These are phyloP conservation scores for Seira ritae DNA, from an alignment of 2,888 invertebrate genomes.

Conservation along the genomic window DNA sequence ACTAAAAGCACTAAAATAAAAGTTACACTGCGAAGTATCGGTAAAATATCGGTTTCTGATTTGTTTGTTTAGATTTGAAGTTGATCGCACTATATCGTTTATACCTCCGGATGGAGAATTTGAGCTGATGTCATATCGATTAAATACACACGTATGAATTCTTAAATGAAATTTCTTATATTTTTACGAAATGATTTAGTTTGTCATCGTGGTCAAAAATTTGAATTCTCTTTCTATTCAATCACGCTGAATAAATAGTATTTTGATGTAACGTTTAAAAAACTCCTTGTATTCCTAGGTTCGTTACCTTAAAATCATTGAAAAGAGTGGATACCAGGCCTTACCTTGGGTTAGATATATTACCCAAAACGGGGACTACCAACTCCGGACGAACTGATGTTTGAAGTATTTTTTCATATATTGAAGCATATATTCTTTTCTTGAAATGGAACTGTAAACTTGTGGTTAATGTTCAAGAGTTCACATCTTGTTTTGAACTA, in stretches of 20 bases:
- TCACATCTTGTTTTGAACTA: neutral
- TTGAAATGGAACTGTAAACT: slow-evolving; percentile 20
- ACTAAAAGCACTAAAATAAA: neutral
- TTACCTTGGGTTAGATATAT: slow-evolving; percentile 99
- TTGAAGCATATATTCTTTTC: slow-evolving; percentile 26
- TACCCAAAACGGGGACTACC: slow-evolving; percentile 99
- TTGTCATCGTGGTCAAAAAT: too few species aligned
- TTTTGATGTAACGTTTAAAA: neutral
- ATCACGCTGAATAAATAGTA: neutral
- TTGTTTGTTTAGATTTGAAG: slow-evolving; percentile 84
- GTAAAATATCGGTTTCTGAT: slow-evolving; percentile 1
- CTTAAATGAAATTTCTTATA: neutral
- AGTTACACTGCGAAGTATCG: neutral
- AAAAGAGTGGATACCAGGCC: slow-evolving; percentile 99
- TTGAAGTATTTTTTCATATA: slow-evolving; percentile 18
- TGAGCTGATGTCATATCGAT: slow-evolving; percentile 97
- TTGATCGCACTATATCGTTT: slow-evolving; percentile 98
- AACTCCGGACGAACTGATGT: slow-evolving; percentile 90
- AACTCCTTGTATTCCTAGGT: slow-evolving; percentile 78
- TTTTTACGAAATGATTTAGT: neutral
- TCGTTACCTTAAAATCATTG: slow-evolving; percentile 97
- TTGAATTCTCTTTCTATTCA: too few species aligned
- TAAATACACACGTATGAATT: slow-evolving; percentile 91
- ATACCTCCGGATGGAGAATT: slow-evolving; percentile 99
- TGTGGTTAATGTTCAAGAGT: neutral